phyloP scores from a whole-genome alignment of 2,797 vertebrate genomes.

The Lophura swinhoii region DNA sequence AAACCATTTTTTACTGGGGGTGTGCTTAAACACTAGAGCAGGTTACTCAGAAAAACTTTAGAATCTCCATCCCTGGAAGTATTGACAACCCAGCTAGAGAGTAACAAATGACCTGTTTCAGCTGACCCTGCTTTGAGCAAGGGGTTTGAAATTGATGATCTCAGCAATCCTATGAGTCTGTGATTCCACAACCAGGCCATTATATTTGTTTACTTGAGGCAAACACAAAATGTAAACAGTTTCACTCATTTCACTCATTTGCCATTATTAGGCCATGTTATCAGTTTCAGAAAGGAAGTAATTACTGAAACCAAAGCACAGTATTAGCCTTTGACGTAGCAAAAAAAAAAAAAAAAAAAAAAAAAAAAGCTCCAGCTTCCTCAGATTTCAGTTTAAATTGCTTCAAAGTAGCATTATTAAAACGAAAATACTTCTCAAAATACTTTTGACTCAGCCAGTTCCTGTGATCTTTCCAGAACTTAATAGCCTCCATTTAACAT shows the following conservation, averaged over 20 bases:
- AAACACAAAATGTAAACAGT: not conserved
- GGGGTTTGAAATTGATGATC: not conserved
- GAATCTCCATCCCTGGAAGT: not conserved
- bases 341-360: not conserved
- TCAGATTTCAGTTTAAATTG: constrained; percentile 42
- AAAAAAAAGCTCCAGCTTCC: not conserved
- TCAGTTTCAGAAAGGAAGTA: not conserved
- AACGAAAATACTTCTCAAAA: constrained; percentile 18
- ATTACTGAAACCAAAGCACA: not conserved
- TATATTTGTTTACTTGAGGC: not conserved
- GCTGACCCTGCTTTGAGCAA: not conserved
- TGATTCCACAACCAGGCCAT: not conserved
- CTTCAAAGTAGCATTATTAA: not conserved
- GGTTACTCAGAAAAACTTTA: not conserved
- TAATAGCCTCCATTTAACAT: constrained; percentile 55
- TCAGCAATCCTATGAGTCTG: not conserved
- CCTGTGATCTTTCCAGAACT: constrained; percentile 33
- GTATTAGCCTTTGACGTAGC: not conserved
- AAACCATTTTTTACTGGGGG: not conserved
- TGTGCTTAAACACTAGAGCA: not conserved
- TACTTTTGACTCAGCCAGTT: constrained; percentile 8
- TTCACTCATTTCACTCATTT: fast-evolving
- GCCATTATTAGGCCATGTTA: not conserved
- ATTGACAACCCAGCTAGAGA: not conserved
- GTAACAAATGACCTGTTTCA: not conserved